Evolutionary conservation across 2,888 invertebrate genomes (phyloP).

Genomic region (Tachystola acroxantha): DNA sequence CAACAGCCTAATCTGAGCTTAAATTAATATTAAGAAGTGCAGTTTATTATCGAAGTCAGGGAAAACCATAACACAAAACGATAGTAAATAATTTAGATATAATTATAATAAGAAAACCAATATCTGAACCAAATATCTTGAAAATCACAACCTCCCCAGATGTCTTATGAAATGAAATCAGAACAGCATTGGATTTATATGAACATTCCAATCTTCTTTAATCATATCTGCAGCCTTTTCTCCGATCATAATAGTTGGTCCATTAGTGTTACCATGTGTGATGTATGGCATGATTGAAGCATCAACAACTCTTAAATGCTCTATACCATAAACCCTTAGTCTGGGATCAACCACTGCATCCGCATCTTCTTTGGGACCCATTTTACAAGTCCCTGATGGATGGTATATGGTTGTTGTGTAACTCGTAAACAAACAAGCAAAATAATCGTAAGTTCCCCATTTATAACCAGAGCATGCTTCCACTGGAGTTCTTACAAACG

Average conservation of each 20-base stretch:
- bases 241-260: constrained; percentile 90
- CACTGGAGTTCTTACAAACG: constrained; percentile 73
- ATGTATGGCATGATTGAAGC: constrained; percentile 90
- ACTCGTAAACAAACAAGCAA: constrained; percentile 80
- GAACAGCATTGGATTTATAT: too few relatives aligned
- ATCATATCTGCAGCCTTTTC: constrained; percentile 73
- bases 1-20: too few relatives aligned
- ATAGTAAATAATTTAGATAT: too few relatives aligned
- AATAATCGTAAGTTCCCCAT: constrained; percentile 81
- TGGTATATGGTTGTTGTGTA: constrained; percentile 78
- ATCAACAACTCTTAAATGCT: constrained; percentile 82
- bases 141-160: too few relatives aligned
- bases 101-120: too few relatives aligned
- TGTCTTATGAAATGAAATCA: too few relatives aligned
- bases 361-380: constrained; percentile 55
- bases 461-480: constrained; percentile 70
- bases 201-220: constrained; percentile 52
- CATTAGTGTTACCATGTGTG: constrained; percentile 89
- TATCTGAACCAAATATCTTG: too few relatives aligned
- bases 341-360: constrained; percentile 50
- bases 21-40: too few relatives aligned
- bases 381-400: constrained; percentile 58
- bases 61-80: too few relatives aligned
- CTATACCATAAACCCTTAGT: constrained; percentile 47
- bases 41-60: too few relatives aligned